Conservation (phyloP, 2,113 vertebrate species). For the Paracanthobrama guichenoti region DNA sequence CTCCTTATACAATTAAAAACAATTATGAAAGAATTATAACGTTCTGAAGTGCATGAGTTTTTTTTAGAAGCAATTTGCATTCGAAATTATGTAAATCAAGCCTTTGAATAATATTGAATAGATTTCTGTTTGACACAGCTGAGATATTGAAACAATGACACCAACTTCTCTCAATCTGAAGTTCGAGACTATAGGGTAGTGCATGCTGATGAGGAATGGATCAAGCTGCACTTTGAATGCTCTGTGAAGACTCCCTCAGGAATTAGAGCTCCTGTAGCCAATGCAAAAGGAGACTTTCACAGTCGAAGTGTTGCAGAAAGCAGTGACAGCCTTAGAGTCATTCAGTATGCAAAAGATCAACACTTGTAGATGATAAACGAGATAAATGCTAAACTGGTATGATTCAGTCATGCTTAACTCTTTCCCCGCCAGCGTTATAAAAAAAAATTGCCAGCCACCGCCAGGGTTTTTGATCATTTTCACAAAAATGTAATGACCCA, state of each 20-base stretch:
- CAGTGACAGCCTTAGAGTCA: neutral
- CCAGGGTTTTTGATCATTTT: too few species aligned
- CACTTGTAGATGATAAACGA: neutral
- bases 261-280: neutral
- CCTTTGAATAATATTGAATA: neutral
- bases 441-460: too few species aligned
- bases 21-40: neutral
- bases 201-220: constrained; percentile 3
- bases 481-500: too few species aligned
- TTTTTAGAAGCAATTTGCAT: neutral
- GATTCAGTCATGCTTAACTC: neutral
- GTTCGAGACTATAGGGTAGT: neutral
- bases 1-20: neutral
- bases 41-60: neutral
- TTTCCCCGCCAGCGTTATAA: too few species aligned
- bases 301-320: neutral
- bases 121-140: neutral
- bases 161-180: neutral
- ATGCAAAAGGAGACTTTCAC: neutral
- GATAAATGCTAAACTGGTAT: neutral
- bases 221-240: constrained; percentile 2
- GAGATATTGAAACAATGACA: constrained; percentile 7
- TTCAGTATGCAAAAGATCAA: constrained; percentile 5
- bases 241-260: constrained; percentile 13
- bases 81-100: neutral